Percentiles rank a stretch among this genome's conserved stretches.
phyloP scores from a whole-genome alignment of 2,797 vertebrate species.

The Euphonia xanthogaster region DNA sequence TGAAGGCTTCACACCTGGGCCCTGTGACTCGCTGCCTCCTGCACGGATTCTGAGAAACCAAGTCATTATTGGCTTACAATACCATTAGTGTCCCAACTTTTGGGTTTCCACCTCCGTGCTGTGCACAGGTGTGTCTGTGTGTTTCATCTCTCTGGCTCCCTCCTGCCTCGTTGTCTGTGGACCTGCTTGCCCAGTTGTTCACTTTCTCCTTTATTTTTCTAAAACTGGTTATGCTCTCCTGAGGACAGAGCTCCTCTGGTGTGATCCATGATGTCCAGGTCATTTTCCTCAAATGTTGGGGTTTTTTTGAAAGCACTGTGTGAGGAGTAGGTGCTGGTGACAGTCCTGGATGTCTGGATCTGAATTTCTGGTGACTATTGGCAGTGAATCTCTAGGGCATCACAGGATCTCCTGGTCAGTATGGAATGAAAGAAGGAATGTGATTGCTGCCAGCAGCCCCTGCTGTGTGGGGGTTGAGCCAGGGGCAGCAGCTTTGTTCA shows the following conservation, averaged over 20 bases:
- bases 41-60: no score
- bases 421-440: neutral
- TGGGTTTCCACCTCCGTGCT: no score
- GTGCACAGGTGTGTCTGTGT: no score
- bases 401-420: neutral
- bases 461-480: neutral
- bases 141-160: neutral
- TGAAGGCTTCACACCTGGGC: no score
- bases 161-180: neutral
- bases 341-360: fast-evolving
- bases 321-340: neutral
- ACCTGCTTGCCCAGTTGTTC: neutral
- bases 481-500: neutral
- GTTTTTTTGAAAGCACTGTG: neutral
- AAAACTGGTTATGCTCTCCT: neutral
- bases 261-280: fast-evolving
- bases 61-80: no score
- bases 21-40: no score
- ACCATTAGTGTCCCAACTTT: no score
- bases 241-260: neutral
- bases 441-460: neutral
- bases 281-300: neutral
- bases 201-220: neutral
- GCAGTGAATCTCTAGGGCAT: neutral
- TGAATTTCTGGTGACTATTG: neutral